A percentile compares a stretch with the other conserved stretches of the same genome.
Conservation (phyloP, 2,797 vertebrate genomes). For the Mareca penelope region DNA sequence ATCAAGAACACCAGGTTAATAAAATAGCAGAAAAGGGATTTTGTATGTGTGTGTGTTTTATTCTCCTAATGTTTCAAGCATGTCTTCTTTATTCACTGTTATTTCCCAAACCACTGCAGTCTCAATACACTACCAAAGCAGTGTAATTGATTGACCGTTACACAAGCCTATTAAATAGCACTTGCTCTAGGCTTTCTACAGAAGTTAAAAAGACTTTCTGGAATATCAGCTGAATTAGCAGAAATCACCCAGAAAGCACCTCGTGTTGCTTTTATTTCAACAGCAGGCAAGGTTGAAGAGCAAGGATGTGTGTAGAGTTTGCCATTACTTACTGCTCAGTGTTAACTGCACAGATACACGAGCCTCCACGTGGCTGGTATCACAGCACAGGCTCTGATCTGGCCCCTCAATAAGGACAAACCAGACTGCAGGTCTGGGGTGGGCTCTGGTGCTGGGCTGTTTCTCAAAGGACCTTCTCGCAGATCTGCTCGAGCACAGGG, state of each 20-base stretch:
- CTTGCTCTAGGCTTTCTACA: not conserved
- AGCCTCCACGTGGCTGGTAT: not conserved
- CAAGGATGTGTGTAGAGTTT: not conserved
- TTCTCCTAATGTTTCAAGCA: not conserved
- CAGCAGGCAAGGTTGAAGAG: not conserved
- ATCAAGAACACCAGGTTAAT: not conserved
- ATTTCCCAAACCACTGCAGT: not conserved
- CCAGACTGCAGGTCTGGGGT: fast-evolving
- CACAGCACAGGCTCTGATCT: not conserved
- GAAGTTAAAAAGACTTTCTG: not conserved
- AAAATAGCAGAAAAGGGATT: not conserved
- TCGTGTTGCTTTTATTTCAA: not conserved
- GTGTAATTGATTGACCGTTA: not conserved
- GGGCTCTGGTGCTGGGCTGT: not conserved
- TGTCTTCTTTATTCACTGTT: not conserved
- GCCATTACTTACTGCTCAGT: not conserved
- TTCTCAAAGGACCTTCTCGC: not conserved
- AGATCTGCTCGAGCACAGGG: not conserved
- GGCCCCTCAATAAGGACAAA: not conserved
- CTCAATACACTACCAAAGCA: not conserved
- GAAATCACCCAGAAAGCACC: not conserved
- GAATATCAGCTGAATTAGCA: not conserved
- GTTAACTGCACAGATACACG: not conserved
- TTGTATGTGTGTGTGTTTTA: not conserved
- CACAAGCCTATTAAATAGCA: not conserved